Percentiles rank a stretch among this genome's conserved stretches.
Conservation (phyloP, 2,797 vertebrate species). For the Muraenolepis orangiensis region DNA sequence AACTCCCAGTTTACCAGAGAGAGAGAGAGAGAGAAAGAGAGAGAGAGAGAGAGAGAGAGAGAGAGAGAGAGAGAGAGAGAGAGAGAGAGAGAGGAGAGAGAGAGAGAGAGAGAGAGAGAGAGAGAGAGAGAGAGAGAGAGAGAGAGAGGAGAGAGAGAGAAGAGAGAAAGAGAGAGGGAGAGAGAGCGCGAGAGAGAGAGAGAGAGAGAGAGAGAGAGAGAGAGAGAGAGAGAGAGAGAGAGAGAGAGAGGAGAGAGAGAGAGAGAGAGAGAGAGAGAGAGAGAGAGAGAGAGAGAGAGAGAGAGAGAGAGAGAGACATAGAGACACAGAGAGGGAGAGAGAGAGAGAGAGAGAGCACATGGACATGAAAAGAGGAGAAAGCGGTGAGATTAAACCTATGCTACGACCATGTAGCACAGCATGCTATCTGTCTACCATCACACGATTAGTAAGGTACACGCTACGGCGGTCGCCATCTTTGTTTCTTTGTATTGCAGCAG, state of each 20-base stretch:
- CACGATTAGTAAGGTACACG: too few species aligned
- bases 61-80: background rate
- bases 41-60: background rate
- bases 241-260: background rate
- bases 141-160: background rate
- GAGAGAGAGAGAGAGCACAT: conserved; percentile 4
- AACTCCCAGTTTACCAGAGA: too few species aligned
- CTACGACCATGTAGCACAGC: too few species aligned
- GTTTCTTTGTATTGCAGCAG: too few species aligned
- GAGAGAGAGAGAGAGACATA: background rate
- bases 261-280: background rate
- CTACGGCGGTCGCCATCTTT: too few species aligned
- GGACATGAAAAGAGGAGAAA: conserved; percentile 1
- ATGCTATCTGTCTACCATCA: too few species aligned
- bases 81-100: background rate
- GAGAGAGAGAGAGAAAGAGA: background rate
- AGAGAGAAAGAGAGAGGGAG: too few species aligned
- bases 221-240: conserved; percentile 2
- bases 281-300: background rate
- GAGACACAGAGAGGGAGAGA: too few species aligned
- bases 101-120: conserved; percentile 1
- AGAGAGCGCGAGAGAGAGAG: too few species aligned
- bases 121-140: background rate
- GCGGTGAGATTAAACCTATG: too few species aligned
- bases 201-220: background rate